phyloP scores from a whole-genome alignment of 2,797 vertebrate genomes.

The Falco cherrug region DNA sequence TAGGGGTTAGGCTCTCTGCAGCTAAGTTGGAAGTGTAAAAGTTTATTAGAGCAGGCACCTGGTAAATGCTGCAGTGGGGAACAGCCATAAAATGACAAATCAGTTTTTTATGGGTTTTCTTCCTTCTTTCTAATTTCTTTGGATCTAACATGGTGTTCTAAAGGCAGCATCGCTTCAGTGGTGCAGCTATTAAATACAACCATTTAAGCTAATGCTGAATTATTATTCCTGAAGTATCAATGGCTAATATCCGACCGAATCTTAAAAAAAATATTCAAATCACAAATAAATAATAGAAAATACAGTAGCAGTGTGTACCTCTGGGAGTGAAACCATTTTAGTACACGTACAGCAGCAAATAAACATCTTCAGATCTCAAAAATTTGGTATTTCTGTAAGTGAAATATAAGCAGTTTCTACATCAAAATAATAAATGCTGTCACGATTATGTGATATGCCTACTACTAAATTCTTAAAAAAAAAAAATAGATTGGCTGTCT shows the following conservation, averaged over 20 bases:
- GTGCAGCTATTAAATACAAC: not conserved
- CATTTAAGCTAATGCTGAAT: not conserved
- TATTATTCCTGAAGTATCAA: not conserved
- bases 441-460: not conserved
- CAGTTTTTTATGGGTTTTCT: not conserved
- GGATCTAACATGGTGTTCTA: not conserved
- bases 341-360: not conserved
- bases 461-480: not conserved
- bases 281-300: not conserved
- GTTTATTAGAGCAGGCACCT: not conserved
- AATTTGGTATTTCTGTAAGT: not conserved
- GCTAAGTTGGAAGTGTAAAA: accelerated
- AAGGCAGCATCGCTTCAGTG: accelerated
- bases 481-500: not conserved
- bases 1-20: not conserved
- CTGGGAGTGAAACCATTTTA: not conserved
- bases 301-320: not conserved
- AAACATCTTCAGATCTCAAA: not conserved
- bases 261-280: not conserved
- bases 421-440: not conserved
- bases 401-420: not conserved
- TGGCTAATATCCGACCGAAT: not conserved
- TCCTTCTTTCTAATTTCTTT: not conserved
- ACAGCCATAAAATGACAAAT: not conserved
- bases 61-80: not conserved